Conservation (phyloP, 2,113 vertebrate genomes). For the Anser brachyrhynchus region DNA sequence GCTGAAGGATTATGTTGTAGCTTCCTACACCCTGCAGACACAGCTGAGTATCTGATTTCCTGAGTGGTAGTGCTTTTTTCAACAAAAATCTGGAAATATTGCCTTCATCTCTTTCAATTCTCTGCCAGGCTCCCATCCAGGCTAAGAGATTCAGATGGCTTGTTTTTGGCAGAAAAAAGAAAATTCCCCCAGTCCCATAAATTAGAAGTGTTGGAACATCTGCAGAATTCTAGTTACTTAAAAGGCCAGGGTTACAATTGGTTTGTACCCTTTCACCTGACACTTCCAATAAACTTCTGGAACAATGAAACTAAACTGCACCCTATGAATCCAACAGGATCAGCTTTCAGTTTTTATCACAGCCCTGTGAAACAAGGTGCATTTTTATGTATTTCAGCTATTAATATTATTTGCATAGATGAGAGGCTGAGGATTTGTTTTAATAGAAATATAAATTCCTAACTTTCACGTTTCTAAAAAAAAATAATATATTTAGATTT, state of each 20-base stretch:
- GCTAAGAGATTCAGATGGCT: neutral
- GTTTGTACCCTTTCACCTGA: neutral
- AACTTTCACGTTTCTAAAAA: neutral
- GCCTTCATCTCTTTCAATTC: neutral
- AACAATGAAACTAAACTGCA: neutral
- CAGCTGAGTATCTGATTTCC: conserved; percentile 21
- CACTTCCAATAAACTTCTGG: neutral
- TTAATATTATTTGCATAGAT: neutral
- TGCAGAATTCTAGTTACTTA: neutral
- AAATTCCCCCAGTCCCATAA: neutral
- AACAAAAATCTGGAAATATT: conserved; percentile 16
- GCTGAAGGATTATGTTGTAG: neutral
- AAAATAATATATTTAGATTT: neutral
- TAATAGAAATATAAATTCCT: neutral
- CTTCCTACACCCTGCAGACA: conserved; percentile 9
- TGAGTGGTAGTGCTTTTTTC: neutral
- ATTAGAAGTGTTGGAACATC: neutral
- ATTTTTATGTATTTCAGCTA: neutral
- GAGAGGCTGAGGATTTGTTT: neutral
- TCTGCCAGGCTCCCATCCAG: neutral
- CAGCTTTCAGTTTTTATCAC: neutral
- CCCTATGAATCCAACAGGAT: neutral
- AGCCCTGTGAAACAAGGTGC: neutral
- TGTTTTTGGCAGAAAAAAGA: neutral
- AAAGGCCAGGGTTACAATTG: neutral